phyloP scores from a whole-genome alignment of 2,113 vertebrate species.

The Tenebrosternarchus preto region DNA sequence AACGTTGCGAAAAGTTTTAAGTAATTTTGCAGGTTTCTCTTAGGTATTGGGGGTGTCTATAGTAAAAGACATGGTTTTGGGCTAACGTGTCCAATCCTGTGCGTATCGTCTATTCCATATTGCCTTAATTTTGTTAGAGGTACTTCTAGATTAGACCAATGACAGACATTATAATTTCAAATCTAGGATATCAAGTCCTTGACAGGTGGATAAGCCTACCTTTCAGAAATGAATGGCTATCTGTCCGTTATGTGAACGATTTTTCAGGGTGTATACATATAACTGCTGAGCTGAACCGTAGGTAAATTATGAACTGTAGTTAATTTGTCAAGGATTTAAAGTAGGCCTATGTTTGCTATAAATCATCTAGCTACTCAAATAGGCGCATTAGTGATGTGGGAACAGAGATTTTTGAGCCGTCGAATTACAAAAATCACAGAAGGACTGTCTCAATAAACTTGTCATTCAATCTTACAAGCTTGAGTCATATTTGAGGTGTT shows the following conservation, averaged over 20 bases:
- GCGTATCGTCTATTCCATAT: no score
- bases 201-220: neutral
- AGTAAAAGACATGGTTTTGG: no score
- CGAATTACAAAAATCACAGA: slow-evolving; percentile 50
- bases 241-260: neutral
- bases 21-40: no score
- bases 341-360: neutral
- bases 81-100: no score
- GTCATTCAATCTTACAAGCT: slow-evolving; percentile 74
- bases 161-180: no score
- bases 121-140: no score
- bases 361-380: neutral
- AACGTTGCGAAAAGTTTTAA: no score
- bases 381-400: no score
- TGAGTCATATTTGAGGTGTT: slow-evolving; percentile 78
- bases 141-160: no score
- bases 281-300: neutral
- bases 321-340: neutral
- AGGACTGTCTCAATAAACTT: slow-evolving; percentile 73
- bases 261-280: neutral
- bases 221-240: neutral
- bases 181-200: no score
- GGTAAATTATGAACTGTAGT: neutral
- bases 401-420: neutral
- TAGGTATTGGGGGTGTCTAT: no score